phyloP scores from a whole-genome alignment of 2,113 vertebrate species.

The Candoia aspera region DNA sequence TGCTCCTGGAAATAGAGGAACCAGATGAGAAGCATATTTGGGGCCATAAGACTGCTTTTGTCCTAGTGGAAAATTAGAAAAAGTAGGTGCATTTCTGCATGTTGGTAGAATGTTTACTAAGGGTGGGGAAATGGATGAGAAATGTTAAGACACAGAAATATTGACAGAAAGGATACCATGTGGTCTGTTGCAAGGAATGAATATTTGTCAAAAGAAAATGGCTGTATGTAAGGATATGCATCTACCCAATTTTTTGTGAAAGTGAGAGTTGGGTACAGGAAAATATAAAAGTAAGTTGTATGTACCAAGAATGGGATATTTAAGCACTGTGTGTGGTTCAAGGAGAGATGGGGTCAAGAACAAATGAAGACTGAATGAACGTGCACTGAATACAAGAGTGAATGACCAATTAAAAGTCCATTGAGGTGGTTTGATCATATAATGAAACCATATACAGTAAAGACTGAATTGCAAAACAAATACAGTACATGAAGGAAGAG shows the following conservation, averaged over 20 bases:
- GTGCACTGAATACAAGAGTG: background rate
- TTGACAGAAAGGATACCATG: background rate
- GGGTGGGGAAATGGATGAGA: background rate
- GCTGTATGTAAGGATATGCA: background rate
- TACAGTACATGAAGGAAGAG: background rate
- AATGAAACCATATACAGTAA: background rate
- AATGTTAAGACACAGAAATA: background rate
- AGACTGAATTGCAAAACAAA: background rate
- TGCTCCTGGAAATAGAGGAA: background rate
- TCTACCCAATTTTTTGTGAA: background rate
- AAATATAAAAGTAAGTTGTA: background rate
- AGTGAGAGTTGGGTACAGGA: background rate
- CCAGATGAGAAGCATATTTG: background rate
- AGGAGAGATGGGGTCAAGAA: background rate
- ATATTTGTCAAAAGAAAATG: background rate
- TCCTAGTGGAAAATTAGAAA: background rate
- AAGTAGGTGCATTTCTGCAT: background rate
- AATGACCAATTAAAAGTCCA: background rate
- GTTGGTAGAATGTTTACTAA: background rate
- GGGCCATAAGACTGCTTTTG: background rate
- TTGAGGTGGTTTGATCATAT: background rate
- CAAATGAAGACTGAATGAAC: background rate
- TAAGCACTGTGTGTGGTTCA: background rate
- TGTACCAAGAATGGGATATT: background rate
- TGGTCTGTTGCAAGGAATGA: background rate